Conservation (phyloP, 2,888 invertebrate species). For the Patella depressa region DNA sequence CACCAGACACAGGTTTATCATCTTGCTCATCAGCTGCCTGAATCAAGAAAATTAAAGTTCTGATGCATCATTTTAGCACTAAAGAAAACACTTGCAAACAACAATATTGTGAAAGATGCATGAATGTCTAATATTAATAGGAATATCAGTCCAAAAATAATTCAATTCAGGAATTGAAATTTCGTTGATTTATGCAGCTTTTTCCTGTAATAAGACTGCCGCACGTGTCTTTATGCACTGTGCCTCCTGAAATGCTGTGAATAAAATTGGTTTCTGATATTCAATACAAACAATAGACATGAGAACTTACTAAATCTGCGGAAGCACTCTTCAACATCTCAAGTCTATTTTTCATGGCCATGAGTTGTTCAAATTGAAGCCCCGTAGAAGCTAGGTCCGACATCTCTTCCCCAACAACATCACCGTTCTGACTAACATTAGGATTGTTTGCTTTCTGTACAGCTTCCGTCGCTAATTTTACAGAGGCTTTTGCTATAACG, state of each 20-base stretch:
- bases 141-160: too few species aligned
- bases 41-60: not conserved
- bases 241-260: too few species aligned
- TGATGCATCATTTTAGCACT: not conserved
- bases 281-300: too few species aligned
- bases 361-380: not conserved
- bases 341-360: conserved; percentile 4
- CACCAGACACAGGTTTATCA: conserved; percentile 18
- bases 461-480: not conserved
- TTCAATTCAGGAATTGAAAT: too few species aligned
- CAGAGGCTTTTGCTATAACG: not conserved
- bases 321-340: conserved; percentile 1
- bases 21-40: not conserved
- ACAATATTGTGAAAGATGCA: too few species aligned
- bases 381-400: not conserved
- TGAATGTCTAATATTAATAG: too few species aligned
- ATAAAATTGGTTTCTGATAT: too few species aligned
- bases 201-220: too few species aligned
- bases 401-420: not conserved
- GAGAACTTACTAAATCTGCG: not conserved
- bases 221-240: too few species aligned
- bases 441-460: not conserved
- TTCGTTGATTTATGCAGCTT: too few species aligned
- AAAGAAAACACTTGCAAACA: too few species aligned
- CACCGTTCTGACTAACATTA: not conserved